Conservation (phyloP, 2,888 invertebrate genomes). For the Dasysyrphus albostriatus region DNA sequence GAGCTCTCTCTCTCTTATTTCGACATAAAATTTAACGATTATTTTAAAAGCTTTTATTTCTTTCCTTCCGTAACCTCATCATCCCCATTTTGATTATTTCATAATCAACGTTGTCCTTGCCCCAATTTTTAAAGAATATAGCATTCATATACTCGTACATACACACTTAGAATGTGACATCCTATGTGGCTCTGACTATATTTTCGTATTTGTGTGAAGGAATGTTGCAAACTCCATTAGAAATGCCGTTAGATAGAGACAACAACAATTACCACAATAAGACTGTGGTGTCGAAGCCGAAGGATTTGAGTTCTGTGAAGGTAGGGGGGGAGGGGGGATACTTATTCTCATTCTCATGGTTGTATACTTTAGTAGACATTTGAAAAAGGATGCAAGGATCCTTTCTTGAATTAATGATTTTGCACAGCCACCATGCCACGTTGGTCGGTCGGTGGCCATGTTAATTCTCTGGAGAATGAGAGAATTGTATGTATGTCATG, state of each 20-base stretch:
- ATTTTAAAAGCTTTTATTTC: constrained; percentile 34
- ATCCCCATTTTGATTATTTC: constrained; percentile 64
- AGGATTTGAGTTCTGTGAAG: constrained; percentile 15
- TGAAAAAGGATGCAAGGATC: constrained; percentile 30
- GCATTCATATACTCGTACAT: background rate
- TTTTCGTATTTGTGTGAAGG: background rate
- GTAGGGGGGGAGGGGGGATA: background rate
- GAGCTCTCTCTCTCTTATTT: constrained; percentile 3
- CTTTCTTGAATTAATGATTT: constrained; percentile 39
- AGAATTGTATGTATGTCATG: background rate
- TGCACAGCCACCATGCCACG: constrained; percentile 14
- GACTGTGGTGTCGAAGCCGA: constrained; percentile 2
- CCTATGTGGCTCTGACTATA: constrained; percentile 16
- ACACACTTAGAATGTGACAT: constrained; percentile 27
- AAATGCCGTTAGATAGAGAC: constrained; percentile 52
- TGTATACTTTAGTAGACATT: constrained; percentile 48
- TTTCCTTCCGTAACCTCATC: constrained; percentile 39
- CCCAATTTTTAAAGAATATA: constrained; percentile 67
- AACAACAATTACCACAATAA: constrained; percentile 32
- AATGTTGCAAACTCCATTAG: constrained; percentile 27
- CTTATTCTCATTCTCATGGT: constrained; percentile 11
- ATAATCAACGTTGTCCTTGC: constrained; percentile 74
- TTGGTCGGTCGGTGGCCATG: constrained; percentile 17
- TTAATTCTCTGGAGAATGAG: constrained; percentile 7
- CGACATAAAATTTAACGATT: constrained; percentile 16